Conservation (phyloP, 1,140 invertebrate genomes). For the Fopius arisanus region DNA sequence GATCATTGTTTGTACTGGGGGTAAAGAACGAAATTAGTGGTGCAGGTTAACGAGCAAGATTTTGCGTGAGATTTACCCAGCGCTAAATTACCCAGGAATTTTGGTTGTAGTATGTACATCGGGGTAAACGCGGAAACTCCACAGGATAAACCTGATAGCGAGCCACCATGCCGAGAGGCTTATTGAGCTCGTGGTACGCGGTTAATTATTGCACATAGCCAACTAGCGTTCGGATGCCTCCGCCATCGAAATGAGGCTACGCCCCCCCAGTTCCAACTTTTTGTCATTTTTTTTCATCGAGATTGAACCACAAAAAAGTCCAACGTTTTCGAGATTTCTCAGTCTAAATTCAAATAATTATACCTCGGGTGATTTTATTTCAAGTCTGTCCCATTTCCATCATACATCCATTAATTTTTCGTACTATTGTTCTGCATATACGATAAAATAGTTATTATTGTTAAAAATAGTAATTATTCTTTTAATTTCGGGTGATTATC, state of each 20-base stretch:
- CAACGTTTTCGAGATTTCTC: background rate
- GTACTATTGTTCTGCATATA: no score
- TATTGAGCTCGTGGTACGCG: slow-evolving; percentile 6
- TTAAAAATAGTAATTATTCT: no score
- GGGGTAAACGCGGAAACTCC: background rate
- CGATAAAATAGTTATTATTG: no score
- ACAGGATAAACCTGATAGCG: slow-evolving; percentile 11
- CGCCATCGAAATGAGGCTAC: slow-evolving; percentile 11
- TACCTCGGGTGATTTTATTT: no score
- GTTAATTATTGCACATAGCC: slow-evolving; percentile 17
- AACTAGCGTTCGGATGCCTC: background rate
- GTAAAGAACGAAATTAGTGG: background rate
- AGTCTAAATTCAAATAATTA: background rate
- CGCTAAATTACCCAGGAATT: background rate
- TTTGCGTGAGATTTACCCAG: background rate
- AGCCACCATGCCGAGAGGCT: slow-evolving; percentile 11
- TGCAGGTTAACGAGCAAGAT: background rate
- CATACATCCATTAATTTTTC: background rate
- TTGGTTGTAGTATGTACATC: background rate
- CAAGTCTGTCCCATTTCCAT: background rate
- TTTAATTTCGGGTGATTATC: no score
- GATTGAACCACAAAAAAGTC: background rate
- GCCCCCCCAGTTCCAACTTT: background rate
- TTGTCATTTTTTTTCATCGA: background rate
- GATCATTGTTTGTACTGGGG: background rate